These are phyloP conservation scores for Boulengeromyrus knoepffleri DNA, from an alignment of 2,113 vertebrate genomes.

Conservation along the genomic window DNA sequence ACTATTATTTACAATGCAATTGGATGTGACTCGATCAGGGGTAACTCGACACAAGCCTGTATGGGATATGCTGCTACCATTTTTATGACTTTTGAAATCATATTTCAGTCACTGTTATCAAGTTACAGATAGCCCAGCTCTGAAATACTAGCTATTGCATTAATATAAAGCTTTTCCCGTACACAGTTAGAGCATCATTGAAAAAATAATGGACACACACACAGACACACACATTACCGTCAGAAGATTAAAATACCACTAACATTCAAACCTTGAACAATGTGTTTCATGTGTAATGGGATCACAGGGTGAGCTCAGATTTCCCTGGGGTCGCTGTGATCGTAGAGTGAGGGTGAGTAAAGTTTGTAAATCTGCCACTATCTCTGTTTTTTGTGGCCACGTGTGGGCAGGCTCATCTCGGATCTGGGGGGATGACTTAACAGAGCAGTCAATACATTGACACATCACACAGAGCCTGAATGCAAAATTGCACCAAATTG, in stretches of 20 bases:
- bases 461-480: background rate
- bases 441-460: background rate
- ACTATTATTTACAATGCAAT: background rate
- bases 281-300: slow-evolving; percentile 31
- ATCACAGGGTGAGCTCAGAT: slow-evolving; percentile 14
- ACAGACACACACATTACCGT: background rate
- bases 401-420: background rate
- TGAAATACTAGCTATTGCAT: background rate
- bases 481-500: background rate
- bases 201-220: background rate
- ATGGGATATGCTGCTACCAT: background rate
- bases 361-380: background rate
- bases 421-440: background rate
- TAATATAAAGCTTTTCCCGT: background rate
- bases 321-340: background rate
- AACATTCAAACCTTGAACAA: slow-evolving; percentile 45
- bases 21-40: background rate
- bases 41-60: background rate
- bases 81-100: background rate
- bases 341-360: background rate
- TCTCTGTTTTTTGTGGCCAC: background rate
- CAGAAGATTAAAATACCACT: slow-evolving; percentile 41
- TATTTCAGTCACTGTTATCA: background rate
- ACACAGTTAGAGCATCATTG: background rate
- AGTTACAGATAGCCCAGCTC: background rate